These are phyloP conservation scores for Bagarius yarrelli DNA, from an alignment of 2,113 vertebrate species.

Conservation along the genomic window DNA sequence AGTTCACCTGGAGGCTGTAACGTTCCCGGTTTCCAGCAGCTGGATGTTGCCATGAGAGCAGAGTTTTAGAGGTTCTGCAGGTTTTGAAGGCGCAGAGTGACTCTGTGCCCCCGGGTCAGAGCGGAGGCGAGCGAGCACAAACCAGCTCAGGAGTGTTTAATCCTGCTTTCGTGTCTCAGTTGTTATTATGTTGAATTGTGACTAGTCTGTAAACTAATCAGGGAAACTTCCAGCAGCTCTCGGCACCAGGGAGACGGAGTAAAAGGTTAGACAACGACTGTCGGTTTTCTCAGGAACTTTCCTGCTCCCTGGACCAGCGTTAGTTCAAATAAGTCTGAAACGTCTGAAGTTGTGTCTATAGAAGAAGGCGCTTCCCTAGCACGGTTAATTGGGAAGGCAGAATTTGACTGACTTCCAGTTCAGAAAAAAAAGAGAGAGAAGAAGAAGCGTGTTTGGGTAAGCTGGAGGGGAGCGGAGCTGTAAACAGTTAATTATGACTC, in stretches of 20 bases:
- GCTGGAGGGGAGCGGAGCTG: constrained; percentile 48
- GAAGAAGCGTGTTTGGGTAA: constrained; percentile 29
- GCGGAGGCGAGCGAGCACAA: constrained; percentile 63
- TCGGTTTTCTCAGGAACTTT: constrained; percentile 47
- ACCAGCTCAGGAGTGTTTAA: constrained; percentile 70
- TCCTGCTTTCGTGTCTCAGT: constrained; percentile 69
- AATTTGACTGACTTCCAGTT: constrained; percentile 28
- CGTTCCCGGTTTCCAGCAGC: constrained; percentile 63
- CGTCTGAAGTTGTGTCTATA: constrained; percentile 18
- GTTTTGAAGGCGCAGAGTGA: constrained; percentile 63
- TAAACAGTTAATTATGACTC: constrained; percentile 64
- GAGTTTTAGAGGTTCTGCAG: constrained; percentile 20
- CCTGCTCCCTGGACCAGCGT: constrained; percentile 38
- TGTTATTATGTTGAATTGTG: constrained; percentile 70
- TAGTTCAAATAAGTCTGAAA: constrained; percentile 35
- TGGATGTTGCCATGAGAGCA: constrained; percentile 53
- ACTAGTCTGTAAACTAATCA: constrained; percentile 73
- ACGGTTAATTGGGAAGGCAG: constrained; percentile 45
- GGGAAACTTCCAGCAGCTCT: constrained; percentile 52
- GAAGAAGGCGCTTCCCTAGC: constrained; percentile 2
- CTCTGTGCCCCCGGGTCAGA: constrained; percentile 73
- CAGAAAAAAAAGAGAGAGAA: not conserved
- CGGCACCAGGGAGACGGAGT: constrained; percentile 58
- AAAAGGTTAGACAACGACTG: constrained; percentile 66
- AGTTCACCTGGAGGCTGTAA: constrained; percentile 49